Base-by-base conservation (phyloP, 2,888 invertebrate species). In the Nemurella pictetii region DNA sequence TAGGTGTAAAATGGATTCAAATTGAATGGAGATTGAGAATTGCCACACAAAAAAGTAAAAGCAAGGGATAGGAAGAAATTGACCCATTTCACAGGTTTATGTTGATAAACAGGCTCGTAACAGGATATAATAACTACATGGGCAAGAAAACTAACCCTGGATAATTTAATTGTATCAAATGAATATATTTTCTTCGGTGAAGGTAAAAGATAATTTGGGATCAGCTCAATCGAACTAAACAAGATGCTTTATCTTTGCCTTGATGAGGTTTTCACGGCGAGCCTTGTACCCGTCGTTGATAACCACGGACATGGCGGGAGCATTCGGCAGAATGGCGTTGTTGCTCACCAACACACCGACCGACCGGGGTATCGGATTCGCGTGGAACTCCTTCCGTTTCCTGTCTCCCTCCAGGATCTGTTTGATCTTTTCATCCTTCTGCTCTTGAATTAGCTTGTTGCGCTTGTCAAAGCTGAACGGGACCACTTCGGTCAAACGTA, bases 391-490 rank as follows among this genome's bases (percentile, higher is more conserved):
- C 0, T 92, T 90, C 0, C 92, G 91, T 89, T 93, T 93, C 87
- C 92, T 94, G 86, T 92, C 91, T 86, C 93, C 93, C 86, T 94
- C 93, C 27, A 93, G 88, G 85, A 92, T 90, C 89, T 88, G 86
- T 86, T 93, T 92, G 9, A 95, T 92, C 87, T 92, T 92, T 87
- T 94, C 92, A 86, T 95, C 94, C 87, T 93, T 93, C 84, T 92
- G 93, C 75, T 91, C 90, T 83, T 91, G 90, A 30, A 93, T 87
- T 85, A 92, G 90, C 88, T 93, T 93, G 89, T 95, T 93, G 20
- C 94, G 90, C 84, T 92, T 91, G 85, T 94, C 94, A 90, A 96
- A 96, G 87, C 94, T 94, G 88, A 95, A 95, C 20, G 95, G 95
- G 84, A 90, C 81, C 0, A 88, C 87, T 86, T 87, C 87, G 28